Base-by-base conservation (phyloP, 2,888 invertebrate genomes). In the Heteromyza rotundicornis region DNA sequence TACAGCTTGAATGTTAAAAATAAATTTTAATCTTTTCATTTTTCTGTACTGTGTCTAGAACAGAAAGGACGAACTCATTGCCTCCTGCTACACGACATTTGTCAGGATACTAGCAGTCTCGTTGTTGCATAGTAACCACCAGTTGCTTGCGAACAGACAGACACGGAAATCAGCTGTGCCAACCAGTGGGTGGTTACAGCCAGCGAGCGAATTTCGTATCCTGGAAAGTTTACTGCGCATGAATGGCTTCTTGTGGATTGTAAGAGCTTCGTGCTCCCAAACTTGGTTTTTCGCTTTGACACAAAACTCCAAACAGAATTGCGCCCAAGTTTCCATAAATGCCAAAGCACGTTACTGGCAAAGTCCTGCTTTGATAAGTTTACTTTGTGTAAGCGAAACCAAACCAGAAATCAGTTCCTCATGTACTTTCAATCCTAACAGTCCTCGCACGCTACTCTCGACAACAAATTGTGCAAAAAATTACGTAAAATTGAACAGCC, bases 401-500 rank as follows among this genome's bases (percentile, higher is more conserved):
- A 36, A 52, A 20, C 52, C 27, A 40, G 58, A 54, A 63, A 68
- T 66, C 76, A 76, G 76, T 76, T 77, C 77, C 76, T 76, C 71
- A 74, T 74, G 75, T 76, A 74, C 70, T 70, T 74, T 75, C 74
- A 74, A 68, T 72, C 57, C 68, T 60, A 68, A 70, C 66, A 74
- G 75, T 72, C 67, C n/a, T n/a, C n/a, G n/a, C n/a, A n/a, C n/a
- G n/a, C n/a, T n/a, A n/a, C n/a, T n/a, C n/a, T n/a, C n/a, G n/a
- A n/a, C n/a, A n/a, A n/a, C n/a, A n/a, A n/a, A n/a, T n/a, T n/a
- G n/a, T n/a, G n/a, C n/a, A n/a, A n/a, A n/a, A n/a, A n/a, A n/a
- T n/a, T 47, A 47, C 47, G 47, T 19, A 47, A 47, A 5, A 47
- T 47, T 7, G 40, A 3, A 47, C n/a, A n/a, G n/a, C n/a, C n/a